Evolutionary conservation across 1,140 invertebrate species (phyloP).

Genomic region (Bombus consobrinus): DNA sequence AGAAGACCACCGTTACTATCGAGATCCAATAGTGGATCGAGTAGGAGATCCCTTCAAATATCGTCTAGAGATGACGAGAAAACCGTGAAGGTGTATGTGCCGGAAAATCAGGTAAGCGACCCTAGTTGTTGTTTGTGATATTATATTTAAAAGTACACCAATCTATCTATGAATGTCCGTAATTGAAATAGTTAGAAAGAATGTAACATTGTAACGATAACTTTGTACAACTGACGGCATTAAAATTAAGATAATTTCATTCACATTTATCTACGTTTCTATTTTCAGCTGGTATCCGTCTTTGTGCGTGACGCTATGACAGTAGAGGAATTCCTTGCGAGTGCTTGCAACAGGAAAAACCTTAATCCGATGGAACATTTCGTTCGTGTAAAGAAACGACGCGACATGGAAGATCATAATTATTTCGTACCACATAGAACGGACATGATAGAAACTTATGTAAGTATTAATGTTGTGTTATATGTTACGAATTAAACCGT

Average conservation of each 20-base stretch:
- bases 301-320: constrained; percentile 95
- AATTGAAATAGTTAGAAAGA: background rate
- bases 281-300: constrained; percentile 88
- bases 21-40: constrained; percentile 93
- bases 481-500: background rate
- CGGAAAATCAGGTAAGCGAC: constrained; percentile 89
- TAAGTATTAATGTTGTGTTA: constrained; percentile 84
- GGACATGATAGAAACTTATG: constrained; percentile 97
- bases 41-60: constrained; percentile 91
- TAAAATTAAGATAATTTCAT: too few species aligned
- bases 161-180: background rate
- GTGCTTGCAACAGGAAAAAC: constrained; percentile 94
- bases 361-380: constrained; percentile 97
- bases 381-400: constrained; percentile 95
- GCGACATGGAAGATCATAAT: constrained; percentile 97
- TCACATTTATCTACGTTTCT: background rate
- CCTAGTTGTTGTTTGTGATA: background rate
- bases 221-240: background rate
- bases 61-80: constrained; percentile 93
- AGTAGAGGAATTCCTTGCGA: constrained; percentile 96
- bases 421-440: constrained; percentile 96
- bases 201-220: background rate
- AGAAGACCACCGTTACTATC: constrained; percentile 92
- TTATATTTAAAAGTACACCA: background rate
- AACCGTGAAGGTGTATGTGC: constrained; percentile 93